Evolutionary conservation across 2,113 vertebrate genomes (phyloP).

Genomic region (Tychaedon coryphoeus): DNA sequence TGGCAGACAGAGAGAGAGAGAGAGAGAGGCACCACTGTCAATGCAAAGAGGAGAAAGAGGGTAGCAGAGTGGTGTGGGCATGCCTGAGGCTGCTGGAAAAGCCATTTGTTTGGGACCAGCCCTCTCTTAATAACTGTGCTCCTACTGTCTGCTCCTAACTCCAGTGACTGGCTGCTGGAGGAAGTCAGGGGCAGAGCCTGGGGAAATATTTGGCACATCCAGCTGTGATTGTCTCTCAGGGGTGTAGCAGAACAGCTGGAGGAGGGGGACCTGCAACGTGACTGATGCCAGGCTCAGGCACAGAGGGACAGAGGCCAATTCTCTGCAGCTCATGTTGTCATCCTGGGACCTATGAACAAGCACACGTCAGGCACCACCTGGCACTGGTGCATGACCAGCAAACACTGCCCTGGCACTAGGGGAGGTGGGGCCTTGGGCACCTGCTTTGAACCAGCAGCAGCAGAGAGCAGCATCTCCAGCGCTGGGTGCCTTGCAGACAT

Average conservation of each 20-base stretch:
- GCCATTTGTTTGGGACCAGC: neutral
- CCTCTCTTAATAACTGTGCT: neutral
- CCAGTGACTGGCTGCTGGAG: neutral
- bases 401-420: neutral
- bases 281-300: neutral
- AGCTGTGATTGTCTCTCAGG: neutral
- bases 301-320: neutral
- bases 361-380: neutral
- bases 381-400: neutral
- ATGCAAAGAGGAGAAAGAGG: neutral
- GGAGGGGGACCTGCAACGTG: neutral
- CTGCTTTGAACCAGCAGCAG: neutral
- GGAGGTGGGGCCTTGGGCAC: neutral
- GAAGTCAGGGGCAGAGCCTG: neutral
- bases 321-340: neutral
- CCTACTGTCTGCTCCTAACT: neutral
- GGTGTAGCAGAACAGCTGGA: neutral
- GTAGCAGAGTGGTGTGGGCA: fast-evolving
- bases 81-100: neutral
- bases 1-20: neutral
- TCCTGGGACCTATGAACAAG: neutral
- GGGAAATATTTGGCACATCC: neutral
- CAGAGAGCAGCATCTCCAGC: neutral
- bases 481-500: neutral
- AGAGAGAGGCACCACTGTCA: neutral